Base-by-base conservation (phyloP, 2,888 invertebrate genomes). In the Eubasilissa splendida region DNA sequence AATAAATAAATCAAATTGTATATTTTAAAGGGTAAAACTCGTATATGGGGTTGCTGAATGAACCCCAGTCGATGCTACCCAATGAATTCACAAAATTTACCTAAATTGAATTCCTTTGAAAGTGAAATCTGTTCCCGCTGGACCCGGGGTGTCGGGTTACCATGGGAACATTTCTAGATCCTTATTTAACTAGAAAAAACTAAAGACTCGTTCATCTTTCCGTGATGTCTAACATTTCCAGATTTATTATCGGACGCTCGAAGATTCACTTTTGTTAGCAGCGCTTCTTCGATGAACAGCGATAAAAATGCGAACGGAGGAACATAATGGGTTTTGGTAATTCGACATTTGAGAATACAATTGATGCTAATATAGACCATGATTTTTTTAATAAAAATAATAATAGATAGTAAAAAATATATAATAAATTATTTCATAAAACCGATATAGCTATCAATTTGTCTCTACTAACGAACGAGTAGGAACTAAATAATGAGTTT, bases 131-230 rank as follows among this genome's bases (percentile, higher is more conserved):
- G 76, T 70, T 75, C 60, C 33, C 70, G 53, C 65, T 33, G 71
- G 71, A 71, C 71, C 79, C 53, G 66, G 66, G 66, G 80, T 82
- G 76, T 83, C 82, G 77, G 83, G 83, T 83, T 83, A 82, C 83
- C 82, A 80, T 83, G 83, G 83, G 83, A 83, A 83, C 77, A 53
- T 74, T 77, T 73, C 56, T 3, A 31, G 42, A 68, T 68, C 12
- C 33, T 50, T 4, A 68, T n/a, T 50, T 31, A 59, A 59, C 50
- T 54, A 74, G 33, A 73, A 74, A 74, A 59, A 74, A 74, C 33
- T 42, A 33, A 14, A 33, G 12, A 7, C 42, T 42, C 42, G 42
- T 42, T 42, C 42, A 22, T 65, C 31, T 22, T 22, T 65, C 65
- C 9, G n/a, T 14, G 58, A 14, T 14, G 14, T 14, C 58, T 58